Evolutionary conservation across 64 coral and sea anemone genomes (phyloP), one percentile per base, ranked within the genome.

Genomic region (Stichodactyla mertensii): DNA sequence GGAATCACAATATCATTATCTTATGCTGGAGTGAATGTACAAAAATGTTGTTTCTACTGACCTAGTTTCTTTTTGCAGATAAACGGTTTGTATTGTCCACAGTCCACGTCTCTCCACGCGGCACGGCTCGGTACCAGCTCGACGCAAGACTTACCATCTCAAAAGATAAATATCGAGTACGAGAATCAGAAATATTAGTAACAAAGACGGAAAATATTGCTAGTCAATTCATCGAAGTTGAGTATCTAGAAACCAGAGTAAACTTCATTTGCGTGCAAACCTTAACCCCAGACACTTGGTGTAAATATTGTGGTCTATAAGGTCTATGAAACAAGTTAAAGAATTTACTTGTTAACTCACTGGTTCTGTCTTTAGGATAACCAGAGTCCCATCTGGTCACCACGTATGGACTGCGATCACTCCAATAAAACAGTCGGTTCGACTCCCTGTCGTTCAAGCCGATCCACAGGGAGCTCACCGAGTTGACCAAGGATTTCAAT

Each of bases 21-120:
- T 45, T 45, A 45, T 45, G 36, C 36, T 45, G 36, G 36, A 45
- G 36, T 45, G 36, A 45, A 45, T 45, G 36, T 45, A 62, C 14
- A 18, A 16, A 62, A 16, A 9, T 20, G 7, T 66, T 66, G 8
- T 9, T n/a, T 66, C 18, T 22, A 66, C 62, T 66, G 19, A 96
- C 94, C 87, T 81, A 96, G 84, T 61, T 87, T 85, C 55, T 85
- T 89, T 90, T 96, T 96, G 84, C 94, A 96, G 19, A 96, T 93
- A 20, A 90, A 96, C 6, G 94, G 94, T 18, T 84, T 92, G 55
- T 90, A 96, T 62, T 93, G 77, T 60, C 91, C 94, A 61, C 94
- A 96, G 54, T 57, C 88, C 7, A 80, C 85, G 82, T 96, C 94
- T 61, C 83, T 96, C 94, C 94, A 96, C 22, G 91, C 88, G 6